Conservation (phyloP, 1,140 invertebrate species). For the Pseudobourletiella spinata region DNA sequence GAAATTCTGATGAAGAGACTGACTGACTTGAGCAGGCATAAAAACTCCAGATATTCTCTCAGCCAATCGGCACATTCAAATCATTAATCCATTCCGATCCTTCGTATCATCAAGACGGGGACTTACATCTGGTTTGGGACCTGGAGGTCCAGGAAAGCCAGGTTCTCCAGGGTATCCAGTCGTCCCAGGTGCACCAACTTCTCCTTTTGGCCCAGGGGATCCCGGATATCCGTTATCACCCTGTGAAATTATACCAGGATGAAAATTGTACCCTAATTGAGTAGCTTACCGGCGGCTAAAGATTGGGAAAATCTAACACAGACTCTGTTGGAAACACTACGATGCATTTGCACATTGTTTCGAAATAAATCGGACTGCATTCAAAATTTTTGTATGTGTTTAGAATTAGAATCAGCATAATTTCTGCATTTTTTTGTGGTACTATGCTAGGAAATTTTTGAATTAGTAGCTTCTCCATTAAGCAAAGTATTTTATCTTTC, state of each 20-base stretch:
- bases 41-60: too few species aligned
- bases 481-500: too few species aligned
- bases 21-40: too few species aligned
- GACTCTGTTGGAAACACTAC: background rate
- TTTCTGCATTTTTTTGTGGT: too few species aligned
- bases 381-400: background rate
- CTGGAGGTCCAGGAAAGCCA: conserved; percentile 67
- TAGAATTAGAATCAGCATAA: too few species aligned
- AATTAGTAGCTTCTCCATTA: too few species aligned
- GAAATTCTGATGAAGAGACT: too few species aligned
- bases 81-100: too few species aligned
- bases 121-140: conserved; percentile 59
- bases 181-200: conserved; percentile 49
- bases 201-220: conserved; percentile 52
- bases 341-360: background rate
- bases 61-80: too few species aligned
- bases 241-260: conserved; percentile 19
- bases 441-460: too few species aligned
- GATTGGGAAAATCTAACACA: background rate
- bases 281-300: background rate
- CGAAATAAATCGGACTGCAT: background rate
- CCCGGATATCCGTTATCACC: conserved; percentile 50
- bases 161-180: conserved; percentile 55
- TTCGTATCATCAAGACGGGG: too few species aligned
- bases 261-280: background rate